Evolutionary conservation across 2,113 vertebrate genomes (phyloP), one percentile per base, ranked within the genome.

Genomic region (Gadus macrocephalus): DNA sequence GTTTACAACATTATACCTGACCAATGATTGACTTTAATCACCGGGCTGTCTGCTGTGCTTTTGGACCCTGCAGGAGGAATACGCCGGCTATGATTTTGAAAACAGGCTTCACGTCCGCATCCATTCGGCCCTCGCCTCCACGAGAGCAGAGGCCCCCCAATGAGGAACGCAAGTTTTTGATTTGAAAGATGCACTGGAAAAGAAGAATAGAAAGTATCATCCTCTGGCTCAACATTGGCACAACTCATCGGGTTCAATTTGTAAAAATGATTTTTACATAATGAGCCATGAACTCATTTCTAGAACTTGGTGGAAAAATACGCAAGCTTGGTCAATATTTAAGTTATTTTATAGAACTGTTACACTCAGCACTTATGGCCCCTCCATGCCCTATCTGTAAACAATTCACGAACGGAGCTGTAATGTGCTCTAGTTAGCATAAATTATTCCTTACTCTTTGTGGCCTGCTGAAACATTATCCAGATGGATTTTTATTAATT

Each of bases 81-180:
- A 93, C 28, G 89, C 87, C 7, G 96, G 95, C 81, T 98, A 98
- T 70, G 96, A 98, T 86, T 98, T 98, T 88, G 96, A 98, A 85
- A 98, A 98, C 93, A 92, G 96, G 84, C 86, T 98, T 86, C 96
- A 97, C 11, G 96, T 98, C 64, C 96, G 96, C 53, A 96, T 98
- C 70, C 96, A 98, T 0, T 95, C 96, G 53, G 96, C 96, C n/a
- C 89, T 97, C 71, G 95, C 95, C 35, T 95, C 95, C 12, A 76
- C 93, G 56, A 90, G 74, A 75, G 92, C 95, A 64, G 83, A 93
- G 64, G 92, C 92, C 66, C 93, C 93, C 22, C 93, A 95, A 67
- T 96, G 93, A 95, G 3, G 0, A 3, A 27, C 15, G 53, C 72
- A 15, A 17, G 16, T 16, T 17, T 22, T 14, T 22, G 8, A 14